These are phyloP conservation scores for Serranus cabrilla DNA, from an alignment of 2,797 vertebrate species.

Conservation along the genomic window DNA sequence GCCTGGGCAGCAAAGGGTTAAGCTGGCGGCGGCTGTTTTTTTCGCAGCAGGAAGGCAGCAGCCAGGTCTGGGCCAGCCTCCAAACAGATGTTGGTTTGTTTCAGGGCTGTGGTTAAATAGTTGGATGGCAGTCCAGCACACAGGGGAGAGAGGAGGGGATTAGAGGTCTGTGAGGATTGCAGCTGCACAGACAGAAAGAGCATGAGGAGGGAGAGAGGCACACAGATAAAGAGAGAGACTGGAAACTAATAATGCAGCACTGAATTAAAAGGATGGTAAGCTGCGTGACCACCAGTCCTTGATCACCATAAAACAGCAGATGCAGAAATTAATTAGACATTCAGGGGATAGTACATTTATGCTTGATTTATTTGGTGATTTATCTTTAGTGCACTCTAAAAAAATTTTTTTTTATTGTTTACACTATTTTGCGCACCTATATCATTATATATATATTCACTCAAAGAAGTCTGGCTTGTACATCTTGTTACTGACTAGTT, in stretches of 20 bases:
- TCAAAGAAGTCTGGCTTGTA: no score
- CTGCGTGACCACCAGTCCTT: slow-evolving; percentile 57
- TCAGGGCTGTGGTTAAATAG: slow-evolving; percentile 92
- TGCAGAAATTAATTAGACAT: slow-evolving; percentile 40
- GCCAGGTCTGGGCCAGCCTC: slow-evolving; percentile 86
- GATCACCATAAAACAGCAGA: slow-evolving; percentile 53
- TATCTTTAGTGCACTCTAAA: slow-evolving; percentile 6
- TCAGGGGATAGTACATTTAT: slow-evolving; percentile 16
- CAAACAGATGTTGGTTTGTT: slow-evolving; percentile 97
- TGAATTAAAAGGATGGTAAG: slow-evolving; percentile 58
- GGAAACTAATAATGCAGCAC: slow-evolving; percentile 47
- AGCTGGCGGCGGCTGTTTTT: slow-evolving; percentile 81
- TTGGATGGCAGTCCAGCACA: slow-evolving; percentile 90
- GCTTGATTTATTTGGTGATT: slow-evolving; percentile 30
- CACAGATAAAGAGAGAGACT: slow-evolving; percentile 43
- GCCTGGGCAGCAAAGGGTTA: slow-evolving; percentile 81
- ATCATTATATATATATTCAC: no score
- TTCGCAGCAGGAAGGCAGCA: slow-evolving; percentile 86
- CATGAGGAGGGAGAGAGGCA: slow-evolving; percentile 43
- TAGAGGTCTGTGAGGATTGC: slow-evolving; percentile 84
- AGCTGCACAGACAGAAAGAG: slow-evolving; percentile 87
- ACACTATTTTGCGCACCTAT: neutral
- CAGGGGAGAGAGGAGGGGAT: slow-evolving; percentile 80
- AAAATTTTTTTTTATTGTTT: neutral
- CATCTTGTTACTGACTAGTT: no score